Evolutionary conservation across 1,140 invertebrate species (phyloP).

Genomic region (Brachionus rotundiformis): DNA sequence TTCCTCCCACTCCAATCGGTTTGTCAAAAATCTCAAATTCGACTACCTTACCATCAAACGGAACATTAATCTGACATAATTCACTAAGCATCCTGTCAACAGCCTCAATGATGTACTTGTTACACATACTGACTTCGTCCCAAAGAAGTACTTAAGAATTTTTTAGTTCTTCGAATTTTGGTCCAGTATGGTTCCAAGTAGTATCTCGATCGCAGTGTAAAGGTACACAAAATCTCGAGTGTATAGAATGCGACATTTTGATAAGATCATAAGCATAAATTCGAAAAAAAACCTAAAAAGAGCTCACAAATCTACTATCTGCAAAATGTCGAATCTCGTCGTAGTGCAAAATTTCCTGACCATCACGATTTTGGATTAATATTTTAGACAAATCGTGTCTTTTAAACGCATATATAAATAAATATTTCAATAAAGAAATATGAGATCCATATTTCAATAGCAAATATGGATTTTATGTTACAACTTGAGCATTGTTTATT

Average conservation of each 20-base stretch:
- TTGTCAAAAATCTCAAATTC: slow-evolving; percentile 58
- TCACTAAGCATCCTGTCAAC: slow-evolving; percentile 54
- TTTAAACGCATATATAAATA: slow-evolving; percentile 60
- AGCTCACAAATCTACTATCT: too few relatives aligned
- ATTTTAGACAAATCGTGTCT: slow-evolving; percentile 55
- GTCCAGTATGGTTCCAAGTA: not conserved
- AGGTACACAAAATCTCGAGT: slow-evolving; percentile 53
- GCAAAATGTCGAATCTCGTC: not conserved
- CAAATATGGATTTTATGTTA: slow-evolving; percentile 53
- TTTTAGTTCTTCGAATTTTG: slow-evolving; percentile 48
- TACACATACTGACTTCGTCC: slow-evolving; percentile 56
- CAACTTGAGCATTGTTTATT: slow-evolving; percentile 36
- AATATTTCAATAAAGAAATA: slow-evolving; percentile 55
- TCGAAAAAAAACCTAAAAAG: too few relatives aligned
- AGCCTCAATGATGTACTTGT: slow-evolving; percentile 53
- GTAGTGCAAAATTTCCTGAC: not conserved
- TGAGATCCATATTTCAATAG: slow-evolving; percentile 52
- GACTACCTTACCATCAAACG: slow-evolving; percentile 56
- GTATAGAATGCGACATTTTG: not conserved
- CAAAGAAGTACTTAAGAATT: slow-evolving; percentile 54
- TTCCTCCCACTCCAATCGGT: slow-evolving; percentile 54
- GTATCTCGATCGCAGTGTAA: not conserved
- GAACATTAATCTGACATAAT: slow-evolving; percentile 33
- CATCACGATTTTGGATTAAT: not conserved
- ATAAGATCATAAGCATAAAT: too few relatives aligned